Conservation (phyloP, 2,888 invertebrate species). For the Xanthia togata region DNA sequence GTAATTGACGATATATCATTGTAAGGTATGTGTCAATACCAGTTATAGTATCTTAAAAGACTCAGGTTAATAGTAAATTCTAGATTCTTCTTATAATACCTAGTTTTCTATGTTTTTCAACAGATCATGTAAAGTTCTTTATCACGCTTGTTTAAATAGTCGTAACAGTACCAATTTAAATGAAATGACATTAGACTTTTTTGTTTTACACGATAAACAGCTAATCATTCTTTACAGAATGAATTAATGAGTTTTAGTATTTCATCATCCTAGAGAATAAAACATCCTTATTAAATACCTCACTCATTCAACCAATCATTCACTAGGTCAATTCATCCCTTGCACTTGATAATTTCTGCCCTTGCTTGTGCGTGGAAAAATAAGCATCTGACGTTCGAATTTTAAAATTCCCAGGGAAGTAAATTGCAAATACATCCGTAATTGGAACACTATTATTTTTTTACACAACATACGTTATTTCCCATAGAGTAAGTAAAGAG, state of each 20-base stretch:
- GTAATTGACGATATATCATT: not conserved
- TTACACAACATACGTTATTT: not conserved
- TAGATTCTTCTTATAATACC: not conserved
- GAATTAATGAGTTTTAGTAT: no score
- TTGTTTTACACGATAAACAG: not conserved
- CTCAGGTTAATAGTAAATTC: not conserved
- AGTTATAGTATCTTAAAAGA: not conserved
- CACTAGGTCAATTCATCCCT: no score
- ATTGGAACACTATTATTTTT: not conserved
- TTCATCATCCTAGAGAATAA: not conserved
- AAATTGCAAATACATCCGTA: not conserved
- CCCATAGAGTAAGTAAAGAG: not conserved
- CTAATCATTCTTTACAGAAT: no score
- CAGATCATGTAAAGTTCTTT: not conserved
- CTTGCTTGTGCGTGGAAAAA: conserved; percentile 19
- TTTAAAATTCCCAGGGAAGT: conserved; percentile 23
- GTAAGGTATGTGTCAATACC: not conserved
- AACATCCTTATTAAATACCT: not conserved
- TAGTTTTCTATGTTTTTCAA: not conserved
- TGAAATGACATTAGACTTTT: not conserved
- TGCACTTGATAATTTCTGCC: not conserved
- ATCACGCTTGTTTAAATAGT: not conserved
- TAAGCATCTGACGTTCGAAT: conserved; percentile 31
- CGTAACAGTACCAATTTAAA: not conserved
- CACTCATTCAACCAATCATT: no score